A percentile compares a stretch with the other conserved stretches of the same genome.
phyloP scores from a whole-genome alignment of 2,113 vertebrate species.

The Embiotoca jacksoni region DNA sequence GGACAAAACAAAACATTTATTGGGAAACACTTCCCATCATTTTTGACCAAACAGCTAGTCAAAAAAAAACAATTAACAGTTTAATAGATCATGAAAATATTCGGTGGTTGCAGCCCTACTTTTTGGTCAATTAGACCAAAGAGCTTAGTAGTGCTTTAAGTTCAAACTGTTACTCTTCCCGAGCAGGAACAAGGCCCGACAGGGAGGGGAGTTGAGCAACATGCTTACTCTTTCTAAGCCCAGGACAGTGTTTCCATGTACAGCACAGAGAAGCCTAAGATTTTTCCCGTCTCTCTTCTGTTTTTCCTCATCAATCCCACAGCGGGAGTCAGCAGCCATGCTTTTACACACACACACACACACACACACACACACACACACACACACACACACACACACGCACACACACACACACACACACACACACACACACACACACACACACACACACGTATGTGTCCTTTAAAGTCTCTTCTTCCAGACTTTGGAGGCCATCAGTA shows the following conservation, averaged over 20 bases:
- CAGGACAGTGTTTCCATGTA: slow-evolving; percentile 35
- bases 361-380: too few species aligned
- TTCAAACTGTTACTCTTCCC: slow-evolving; percentile 18
- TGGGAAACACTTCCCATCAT: too few species aligned
- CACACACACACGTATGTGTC: background rate
- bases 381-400: too few species aligned
- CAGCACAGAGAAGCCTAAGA: slow-evolving; percentile 47
- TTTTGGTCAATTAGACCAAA: slow-evolving; percentile 9
- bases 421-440: too few species aligned
- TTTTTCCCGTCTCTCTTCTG: slow-evolving; percentile 19
- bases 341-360: slow-evolving; percentile 34
- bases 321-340: slow-evolving; percentile 65
- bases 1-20: too few species aligned
- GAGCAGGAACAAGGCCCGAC: background rate
- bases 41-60: too few species aligned
- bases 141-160: background rate
- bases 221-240: slow-evolving; percentile 32
- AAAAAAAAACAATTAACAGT: too few species aligned
- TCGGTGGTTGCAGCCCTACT: background rate
- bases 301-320: slow-evolving; percentile 49
- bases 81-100: too few species aligned
- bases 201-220: slow-evolving; percentile 20
- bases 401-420: too few species aligned
- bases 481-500: slow-evolving; percentile 54
- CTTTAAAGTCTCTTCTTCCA: slow-evolving; percentile 50